Percentiles rank a stretch among this genome's conserved stretches.
Conservation (phyloP, 2,888 invertebrate species). For the Pasiphila rectangulata region DNA sequence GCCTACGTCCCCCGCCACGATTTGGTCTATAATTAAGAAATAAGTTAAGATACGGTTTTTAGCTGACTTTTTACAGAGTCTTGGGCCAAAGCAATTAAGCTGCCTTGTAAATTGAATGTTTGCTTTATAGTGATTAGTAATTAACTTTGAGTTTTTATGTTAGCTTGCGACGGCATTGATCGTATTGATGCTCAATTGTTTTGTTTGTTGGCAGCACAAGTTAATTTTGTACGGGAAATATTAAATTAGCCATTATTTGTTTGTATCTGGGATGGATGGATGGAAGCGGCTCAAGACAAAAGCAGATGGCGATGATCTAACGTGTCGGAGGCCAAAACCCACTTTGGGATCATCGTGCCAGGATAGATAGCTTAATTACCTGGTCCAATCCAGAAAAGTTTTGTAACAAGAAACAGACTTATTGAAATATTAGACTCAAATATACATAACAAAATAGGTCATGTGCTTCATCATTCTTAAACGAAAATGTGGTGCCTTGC, state of each 20-base stretch:
- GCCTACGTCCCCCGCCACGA: slow-evolving; percentile 71
- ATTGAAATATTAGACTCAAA: too few species aligned
- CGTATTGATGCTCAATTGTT: slow-evolving; percentile 64
- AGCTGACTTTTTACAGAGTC: slow-evolving; percentile 75
- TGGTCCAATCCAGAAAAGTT: too few species aligned
- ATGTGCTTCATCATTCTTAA: too few species aligned
- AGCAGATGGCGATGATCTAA: too few species aligned
- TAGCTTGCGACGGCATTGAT: slow-evolving; percentile 59
- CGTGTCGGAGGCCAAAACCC: too few species aligned
- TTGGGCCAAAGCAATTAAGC: slow-evolving; percentile 76
- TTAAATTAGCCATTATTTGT: slow-evolving; percentile 31
- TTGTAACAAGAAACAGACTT: too few species aligned
- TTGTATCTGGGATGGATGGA: too few species aligned
- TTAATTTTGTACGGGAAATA: slow-evolving; percentile 58
- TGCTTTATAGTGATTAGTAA: slow-evolving; percentile 80
- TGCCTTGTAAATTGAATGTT: slow-evolving; percentile 81
- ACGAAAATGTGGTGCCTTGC: too few species aligned
- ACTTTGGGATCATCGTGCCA: too few species aligned
- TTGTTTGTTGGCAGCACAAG: slow-evolving; percentile 53
- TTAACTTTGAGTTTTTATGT: slow-evolving; percentile 72
- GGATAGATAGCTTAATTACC: too few species aligned
- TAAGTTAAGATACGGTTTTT: slow-evolving; percentile 79
- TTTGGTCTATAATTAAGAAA: slow-evolving; percentile 81
- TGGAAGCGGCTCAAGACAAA: too few species aligned
- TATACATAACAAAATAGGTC: too few species aligned